Evolutionary conservation across 2,888 invertebrate genomes (phyloP).

Genomic region (Polydrusus pterygomalis): DNA sequence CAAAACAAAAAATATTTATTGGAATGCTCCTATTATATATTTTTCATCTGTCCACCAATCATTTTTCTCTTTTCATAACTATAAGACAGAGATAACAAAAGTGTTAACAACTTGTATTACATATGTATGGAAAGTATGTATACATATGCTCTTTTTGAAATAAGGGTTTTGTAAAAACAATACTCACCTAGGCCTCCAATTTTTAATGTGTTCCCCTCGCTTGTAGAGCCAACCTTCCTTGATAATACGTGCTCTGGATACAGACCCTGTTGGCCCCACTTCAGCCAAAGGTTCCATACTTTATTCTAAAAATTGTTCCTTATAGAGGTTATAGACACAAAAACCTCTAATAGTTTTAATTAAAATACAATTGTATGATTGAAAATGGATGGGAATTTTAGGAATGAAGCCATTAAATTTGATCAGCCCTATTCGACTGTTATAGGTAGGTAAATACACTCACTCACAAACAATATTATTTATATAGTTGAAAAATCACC

Average conservation of each 20-base stretch:
- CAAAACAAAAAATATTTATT: too few species aligned
- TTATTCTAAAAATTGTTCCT: slow-evolving; percentile 20
- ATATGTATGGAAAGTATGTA: too few species aligned
- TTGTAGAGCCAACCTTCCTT: slow-evolving; percentile 94
- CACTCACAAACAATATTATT: slow-evolving; percentile 9
- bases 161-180: not conserved
- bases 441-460: not conserved
- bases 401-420: too few species aligned
- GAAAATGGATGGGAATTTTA: too few species aligned
- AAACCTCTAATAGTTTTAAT: too few species aligned
- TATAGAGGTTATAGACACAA: not conserved
- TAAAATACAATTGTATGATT: too few species aligned
- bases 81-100: slow-evolving; percentile 45
- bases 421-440: not conserved
- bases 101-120: not conserved
- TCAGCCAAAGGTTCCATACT: slow-evolving; percentile 46
- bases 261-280: slow-evolving; percentile 38
- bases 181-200: slow-evolving; percentile 92
- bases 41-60: too few species aligned
- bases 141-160: not conserved
- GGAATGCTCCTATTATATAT: too few species aligned
- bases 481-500: not conserved
- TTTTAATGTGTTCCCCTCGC: slow-evolving; percentile 98
- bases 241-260: slow-evolving; percentile 75
- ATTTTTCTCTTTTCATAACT: too few species aligned